phyloP scores from a whole-genome alignment of 2,888 invertebrate genomes.

The Sinohyriopsis cumingii region DNA sequence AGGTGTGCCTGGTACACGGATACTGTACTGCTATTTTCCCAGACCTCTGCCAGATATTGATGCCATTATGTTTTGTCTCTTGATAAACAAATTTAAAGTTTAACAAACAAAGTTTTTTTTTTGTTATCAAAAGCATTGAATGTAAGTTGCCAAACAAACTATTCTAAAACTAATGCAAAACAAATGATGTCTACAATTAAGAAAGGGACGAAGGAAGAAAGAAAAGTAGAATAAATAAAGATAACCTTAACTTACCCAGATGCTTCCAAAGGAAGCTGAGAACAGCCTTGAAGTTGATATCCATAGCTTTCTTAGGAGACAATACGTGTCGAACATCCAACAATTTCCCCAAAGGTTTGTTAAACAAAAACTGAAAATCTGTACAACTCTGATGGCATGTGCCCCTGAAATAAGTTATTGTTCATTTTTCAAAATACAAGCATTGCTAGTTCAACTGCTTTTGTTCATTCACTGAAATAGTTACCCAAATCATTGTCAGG shows the following conservation, averaged over 20 bases:
- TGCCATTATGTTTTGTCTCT: no score
- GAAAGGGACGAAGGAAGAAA: neutral
- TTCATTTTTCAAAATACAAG: neutral
- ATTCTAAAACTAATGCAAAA: neutral
- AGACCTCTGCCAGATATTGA: no score
- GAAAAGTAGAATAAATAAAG: neutral
- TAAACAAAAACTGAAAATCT: slow-evolving; percentile 67
- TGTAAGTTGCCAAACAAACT: neutral
- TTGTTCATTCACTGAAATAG: neutral
- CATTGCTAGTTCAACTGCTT: neutral
- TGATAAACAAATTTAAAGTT: no score
- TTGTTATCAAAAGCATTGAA: no score
- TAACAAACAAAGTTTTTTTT: no score
- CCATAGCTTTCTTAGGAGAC: slow-evolving; percentile 58
- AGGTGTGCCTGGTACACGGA: no score
- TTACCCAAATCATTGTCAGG: neutral
- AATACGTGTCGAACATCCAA: slow-evolving; percentile 60
- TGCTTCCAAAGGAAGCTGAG: slow-evolving; percentile 62
- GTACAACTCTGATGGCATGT: slow-evolving; percentile 66
- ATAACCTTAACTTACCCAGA: slow-evolving; percentile 28
- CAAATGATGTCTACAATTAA: neutral
- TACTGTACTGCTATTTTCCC: no score
- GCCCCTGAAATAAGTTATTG: slow-evolving; percentile 49
- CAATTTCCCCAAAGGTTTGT: slow-evolving; percentile 52
- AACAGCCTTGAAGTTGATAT: slow-evolving; percentile 48